Evolutionary conservation across 2,888 invertebrate genomes (phyloP).

Genomic region (Loripinus fragilis): DNA sequence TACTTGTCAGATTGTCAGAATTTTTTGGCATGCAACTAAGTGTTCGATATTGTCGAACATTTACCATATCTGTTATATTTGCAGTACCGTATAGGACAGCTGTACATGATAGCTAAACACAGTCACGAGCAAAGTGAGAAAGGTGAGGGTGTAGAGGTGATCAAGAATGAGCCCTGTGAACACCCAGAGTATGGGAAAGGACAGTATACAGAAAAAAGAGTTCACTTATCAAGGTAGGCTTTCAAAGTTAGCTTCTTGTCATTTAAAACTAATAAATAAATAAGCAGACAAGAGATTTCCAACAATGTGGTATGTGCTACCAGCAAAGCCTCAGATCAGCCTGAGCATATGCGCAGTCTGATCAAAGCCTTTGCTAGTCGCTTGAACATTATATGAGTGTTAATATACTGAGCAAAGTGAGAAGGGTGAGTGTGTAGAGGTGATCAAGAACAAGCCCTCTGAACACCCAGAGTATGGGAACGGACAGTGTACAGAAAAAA

Average conservation of each 20-base stretch:
- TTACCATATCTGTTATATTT: neutral
- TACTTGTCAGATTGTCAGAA: too few relatives aligned
- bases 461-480: constrained; percentile 91
- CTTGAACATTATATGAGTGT: too few relatives aligned
- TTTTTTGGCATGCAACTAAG: too few relatives aligned
- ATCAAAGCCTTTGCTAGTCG: too few relatives aligned
- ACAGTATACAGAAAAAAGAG: constrained; percentile 86
- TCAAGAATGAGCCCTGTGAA: constrained; percentile 91
- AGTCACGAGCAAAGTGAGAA: constrained; percentile 95
- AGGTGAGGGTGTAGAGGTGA: constrained; percentile 96
- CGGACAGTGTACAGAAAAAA: constrained; percentile 88
- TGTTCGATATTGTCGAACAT: too few relatives aligned
- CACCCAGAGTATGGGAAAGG: constrained; percentile 92
- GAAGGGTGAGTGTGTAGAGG: constrained; percentile 95
- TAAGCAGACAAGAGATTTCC: too few relatives aligned
- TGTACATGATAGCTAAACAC: constrained; percentile 97
- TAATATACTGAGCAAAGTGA: constrained; percentile 95
- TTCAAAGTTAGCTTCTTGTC: too few relatives aligned
- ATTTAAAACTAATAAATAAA: too few relatives aligned
- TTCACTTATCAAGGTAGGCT: constrained; percentile 36
- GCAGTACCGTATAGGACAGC: constrained; percentile 94
- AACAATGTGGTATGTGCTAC: too few relatives aligned
- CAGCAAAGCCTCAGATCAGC: too few relatives aligned
- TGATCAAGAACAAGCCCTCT: constrained; percentile 92
- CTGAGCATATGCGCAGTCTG: too few relatives aligned